Conservation (phyloP, 2,113 vertebrate genomes). For the Macroglossus sobrinus region DNA sequence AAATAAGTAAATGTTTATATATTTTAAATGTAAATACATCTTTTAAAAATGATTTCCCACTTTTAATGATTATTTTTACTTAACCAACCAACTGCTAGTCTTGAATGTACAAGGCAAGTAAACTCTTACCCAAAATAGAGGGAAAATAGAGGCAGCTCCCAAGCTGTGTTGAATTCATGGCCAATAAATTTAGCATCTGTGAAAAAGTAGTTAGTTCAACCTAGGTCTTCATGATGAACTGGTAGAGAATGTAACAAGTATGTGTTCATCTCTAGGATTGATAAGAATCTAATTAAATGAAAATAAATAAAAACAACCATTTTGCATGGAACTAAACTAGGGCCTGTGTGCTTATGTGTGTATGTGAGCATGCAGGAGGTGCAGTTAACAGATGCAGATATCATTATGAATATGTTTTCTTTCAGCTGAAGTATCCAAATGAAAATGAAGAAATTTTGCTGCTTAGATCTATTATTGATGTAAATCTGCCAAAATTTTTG, state of each 20-base stretch:
- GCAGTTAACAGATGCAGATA: background rate
- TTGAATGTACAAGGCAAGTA: background rate
- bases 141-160: background rate
- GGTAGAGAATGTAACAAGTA: background rate
- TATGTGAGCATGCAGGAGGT: fast-evolving
- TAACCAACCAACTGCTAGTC: background rate
- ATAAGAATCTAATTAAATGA: background rate
- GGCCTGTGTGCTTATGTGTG: background rate
- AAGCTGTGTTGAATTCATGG: background rate
- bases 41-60: background rate
- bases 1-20: background rate
- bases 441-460: slow-evolving; percentile 94
- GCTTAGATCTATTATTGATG: slow-evolving; percentile 93
- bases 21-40: background rate
- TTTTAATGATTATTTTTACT: background rate
- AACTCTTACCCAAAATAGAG: background rate
- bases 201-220: background rate
- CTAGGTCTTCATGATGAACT: background rate
- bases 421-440: slow-evolving; percentile 88
- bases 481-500: slow-evolving; percentile 94
- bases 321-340: background rate
- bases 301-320: background rate
- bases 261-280: background rate
- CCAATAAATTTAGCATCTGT: background rate
- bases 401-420: slow-evolving; percentile 46